Conservation (phyloP, 2,888 invertebrate species). For the Cenopis cana region DNA sequence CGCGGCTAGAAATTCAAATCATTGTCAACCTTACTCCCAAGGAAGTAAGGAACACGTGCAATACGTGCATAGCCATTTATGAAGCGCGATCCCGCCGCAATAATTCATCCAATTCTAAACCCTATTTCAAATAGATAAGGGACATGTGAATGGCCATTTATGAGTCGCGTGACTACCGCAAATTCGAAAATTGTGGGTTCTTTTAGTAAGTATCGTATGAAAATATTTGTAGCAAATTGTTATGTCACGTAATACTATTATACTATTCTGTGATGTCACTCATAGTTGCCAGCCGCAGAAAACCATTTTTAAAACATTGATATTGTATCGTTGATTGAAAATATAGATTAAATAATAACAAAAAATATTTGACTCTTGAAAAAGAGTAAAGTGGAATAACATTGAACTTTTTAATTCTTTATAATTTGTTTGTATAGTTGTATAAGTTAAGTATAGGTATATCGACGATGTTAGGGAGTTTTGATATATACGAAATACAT, state of each 20-base stretch:
- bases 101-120: not conserved
- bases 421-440: too few species aligned
- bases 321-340: too few species aligned
- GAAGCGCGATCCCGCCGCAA: not conserved
- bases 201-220: constrained; percentile 8
- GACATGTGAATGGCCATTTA: not conserved
- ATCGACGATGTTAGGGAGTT: too few species aligned
- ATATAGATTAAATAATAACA: not conserved
- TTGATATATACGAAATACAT: not conserved
- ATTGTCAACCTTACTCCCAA: constrained; percentile 4
- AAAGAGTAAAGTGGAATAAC: too few species aligned
- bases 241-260: too few species aligned
- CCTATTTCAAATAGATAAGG: constrained; percentile 10
- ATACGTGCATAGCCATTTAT: not conserved
- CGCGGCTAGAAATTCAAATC: not conserved
- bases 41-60: constrained; percentile 4
- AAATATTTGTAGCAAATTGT: constrained; percentile 29
- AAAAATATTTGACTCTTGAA: too few species aligned
- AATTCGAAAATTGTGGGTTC: constrained; percentile 28
- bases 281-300: not conserved
- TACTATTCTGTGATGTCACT: too few species aligned
- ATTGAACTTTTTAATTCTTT: not conserved
- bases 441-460: too few species aligned
- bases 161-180: not conserved
- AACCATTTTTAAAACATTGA: not conserved